Base-by-base conservation (phyloP, 2,797 vertebrate species). In the Pseudomugil tenellus region DNA sequence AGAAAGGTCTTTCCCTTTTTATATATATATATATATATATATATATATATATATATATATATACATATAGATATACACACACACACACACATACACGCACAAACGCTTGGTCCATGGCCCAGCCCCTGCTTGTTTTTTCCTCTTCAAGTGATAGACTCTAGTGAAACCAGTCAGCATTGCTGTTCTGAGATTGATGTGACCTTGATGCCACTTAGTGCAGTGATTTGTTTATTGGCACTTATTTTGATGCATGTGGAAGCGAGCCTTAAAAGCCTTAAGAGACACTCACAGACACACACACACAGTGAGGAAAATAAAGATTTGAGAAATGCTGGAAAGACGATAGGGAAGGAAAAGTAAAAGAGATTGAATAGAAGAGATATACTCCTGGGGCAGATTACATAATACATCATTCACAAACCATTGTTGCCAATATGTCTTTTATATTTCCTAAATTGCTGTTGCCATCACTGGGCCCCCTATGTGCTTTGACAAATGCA, bases 151-250 rank as follows among this genome's bases (percentile, higher is more conserved):
- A 92, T 92, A 91, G 90, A 90, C 91, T 92, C 77, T 73, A 85
- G 81, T 89, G 86, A 91, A 88, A 90, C 89, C 88, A 91, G 90
- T 92, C 86, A 90, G 90, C 88, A 87, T 92, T 90, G 92, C 93
- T 89, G 90, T 89, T 88, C 77, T 74, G 87, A 89, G 92, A 94
- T 93, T 92, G 92, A 94, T 94, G 90, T 92, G 92, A 93, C 90
- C 92, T 93, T 93, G 92, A 91, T 92, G 89, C 86, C 79, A 84
- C 91, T 93, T 93, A 92, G 90, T 80, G 80, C 84, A 84, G 90
- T 89, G 89, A 93, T 94, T 93, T 93, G 91, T 93, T 93, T 92
- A 93, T 92, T 91, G 92, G 86, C 92, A 93, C 91, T 91, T 92
- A 92, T 93, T 93, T 91, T 93, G 93, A 93, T 92, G 90, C 91